Percentiles rank a stretch among this genome's conserved stretches.
phyloP scores from a whole-genome alignment of 2,113 vertebrate species.

The Nanger granti region DNA sequence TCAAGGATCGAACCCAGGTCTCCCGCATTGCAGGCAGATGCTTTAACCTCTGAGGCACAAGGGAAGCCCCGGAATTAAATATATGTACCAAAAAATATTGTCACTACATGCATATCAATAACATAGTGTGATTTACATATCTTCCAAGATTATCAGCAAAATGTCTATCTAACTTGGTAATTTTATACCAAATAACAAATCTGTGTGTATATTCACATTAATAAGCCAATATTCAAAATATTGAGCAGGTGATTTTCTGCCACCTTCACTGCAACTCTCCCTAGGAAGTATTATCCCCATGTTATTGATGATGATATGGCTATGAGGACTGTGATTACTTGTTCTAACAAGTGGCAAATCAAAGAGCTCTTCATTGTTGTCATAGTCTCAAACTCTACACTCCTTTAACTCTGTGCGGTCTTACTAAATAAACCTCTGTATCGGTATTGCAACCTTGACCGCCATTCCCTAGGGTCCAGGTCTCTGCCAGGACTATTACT shows the following conservation, averaged over 20 bases:
- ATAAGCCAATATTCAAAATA: neutral
- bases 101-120: neutral
- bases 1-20: no score
- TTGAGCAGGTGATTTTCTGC: no score
- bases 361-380: neutral
- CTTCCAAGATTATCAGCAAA: neutral
- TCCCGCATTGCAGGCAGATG: no score
- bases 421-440: neutral
- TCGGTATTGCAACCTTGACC: neutral
- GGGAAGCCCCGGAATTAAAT: neutral
- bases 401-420: neutral
- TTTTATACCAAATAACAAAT: neutral
- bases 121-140: neutral
- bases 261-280: neutral
- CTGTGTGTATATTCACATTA: neutral
- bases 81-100: neutral
- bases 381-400: neutral
- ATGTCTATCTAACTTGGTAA: neutral
- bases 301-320: neutral
- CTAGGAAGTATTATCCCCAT: neutral
- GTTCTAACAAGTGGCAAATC: neutral
- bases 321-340: neutral
- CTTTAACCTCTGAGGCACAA: no score
- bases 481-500: neutral
- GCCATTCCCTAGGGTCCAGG: neutral